phyloP scores from a whole-genome alignment of 1,140 invertebrate species.

The Streblospio benedicti region DNA sequence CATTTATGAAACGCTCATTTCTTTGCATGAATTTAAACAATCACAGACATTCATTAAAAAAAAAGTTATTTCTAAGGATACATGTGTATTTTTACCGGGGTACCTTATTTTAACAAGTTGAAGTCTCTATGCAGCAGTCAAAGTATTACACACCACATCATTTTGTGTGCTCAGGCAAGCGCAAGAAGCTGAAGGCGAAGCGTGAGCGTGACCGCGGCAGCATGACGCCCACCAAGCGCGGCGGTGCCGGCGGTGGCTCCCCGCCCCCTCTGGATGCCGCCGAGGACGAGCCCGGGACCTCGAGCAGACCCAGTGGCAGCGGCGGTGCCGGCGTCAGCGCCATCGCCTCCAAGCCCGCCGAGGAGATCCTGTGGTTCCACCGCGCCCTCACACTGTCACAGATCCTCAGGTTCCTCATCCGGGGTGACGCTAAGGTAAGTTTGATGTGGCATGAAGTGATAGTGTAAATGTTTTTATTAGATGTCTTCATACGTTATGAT shows the following conservation, averaged over 20 bases:
- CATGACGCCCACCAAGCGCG: constrained; percentile 11
- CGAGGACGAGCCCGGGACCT: background rate
- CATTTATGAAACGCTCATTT: no score
- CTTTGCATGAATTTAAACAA: no score
- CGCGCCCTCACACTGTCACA: constrained; percentile 33
- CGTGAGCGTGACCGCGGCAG: constrained; percentile 27
- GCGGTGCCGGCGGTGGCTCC: constrained; percentile 2
- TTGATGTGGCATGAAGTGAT: no score
- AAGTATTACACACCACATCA: no score
- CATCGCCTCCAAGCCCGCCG: constrained; percentile 27
- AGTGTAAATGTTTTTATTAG: no score
- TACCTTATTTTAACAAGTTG: no score
- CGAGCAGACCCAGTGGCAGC: background rate
- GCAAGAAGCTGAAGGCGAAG: constrained; percentile 44
- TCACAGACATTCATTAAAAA: no score
- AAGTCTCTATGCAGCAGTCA: no score
- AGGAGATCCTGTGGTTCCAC: constrained; percentile 43
- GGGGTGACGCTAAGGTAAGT: constrained; percentile 34
- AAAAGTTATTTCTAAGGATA: no score
- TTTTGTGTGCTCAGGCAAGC: constrained; percentile 30
- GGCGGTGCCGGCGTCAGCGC: background rate
- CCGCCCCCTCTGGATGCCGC: background rate
- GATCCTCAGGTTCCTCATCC: constrained; percentile 34
- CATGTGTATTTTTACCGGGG: no score
- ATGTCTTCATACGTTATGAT: no score